Evolutionary conservation across 2,797 vertebrate species (phyloP), one percentile per base, ranked within the genome.

Genomic region (Spea hammondii): DNA sequence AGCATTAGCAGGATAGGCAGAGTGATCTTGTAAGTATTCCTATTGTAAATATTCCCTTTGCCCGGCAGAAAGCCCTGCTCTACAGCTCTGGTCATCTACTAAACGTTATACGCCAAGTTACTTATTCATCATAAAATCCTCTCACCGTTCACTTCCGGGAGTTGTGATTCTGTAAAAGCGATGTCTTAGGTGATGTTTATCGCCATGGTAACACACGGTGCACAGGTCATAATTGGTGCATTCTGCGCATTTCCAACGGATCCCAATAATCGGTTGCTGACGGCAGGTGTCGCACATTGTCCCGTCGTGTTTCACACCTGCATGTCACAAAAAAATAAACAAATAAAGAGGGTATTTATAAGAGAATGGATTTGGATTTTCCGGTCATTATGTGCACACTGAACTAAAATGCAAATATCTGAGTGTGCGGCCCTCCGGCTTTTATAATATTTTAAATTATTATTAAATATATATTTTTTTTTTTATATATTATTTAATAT

Each of bases 281-380:
- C 97, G 94, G 88, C 98, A 99, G 57, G 98, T 99, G 88, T 99
- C 98, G 87, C 98, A 99, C 98, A 99, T 99, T 83, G 98, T 99
- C 84, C 98, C 98, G 82, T 99, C 98, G 11, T 99, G 98, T 84
- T 99, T 99, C 87, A 99, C 98, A 84, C 98, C 98, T 99, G 84
- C 2, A 32, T 32, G 32, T 32, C 2, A 32, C 32, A 32, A 32
- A 32, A 32, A 32, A 32, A 2, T 53, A 53, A 53, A 53, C 50
- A 53, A 53, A 53, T 32, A 32, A 32, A 32, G 32, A 32, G 32
- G 32, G 32, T 32, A 32, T 32, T 32, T 32, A 17, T 17, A 32
- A 32, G 32, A 32, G 32, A 32, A 32, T 32, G 32, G 32, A 32
- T 32, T 32, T 32, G 32, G 32, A 32, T 32, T 32, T 32, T 32